Evolutionary conservation across 2,797 vertebrate species (phyloP).

Genomic region (Tragopan temminckii): DNA sequence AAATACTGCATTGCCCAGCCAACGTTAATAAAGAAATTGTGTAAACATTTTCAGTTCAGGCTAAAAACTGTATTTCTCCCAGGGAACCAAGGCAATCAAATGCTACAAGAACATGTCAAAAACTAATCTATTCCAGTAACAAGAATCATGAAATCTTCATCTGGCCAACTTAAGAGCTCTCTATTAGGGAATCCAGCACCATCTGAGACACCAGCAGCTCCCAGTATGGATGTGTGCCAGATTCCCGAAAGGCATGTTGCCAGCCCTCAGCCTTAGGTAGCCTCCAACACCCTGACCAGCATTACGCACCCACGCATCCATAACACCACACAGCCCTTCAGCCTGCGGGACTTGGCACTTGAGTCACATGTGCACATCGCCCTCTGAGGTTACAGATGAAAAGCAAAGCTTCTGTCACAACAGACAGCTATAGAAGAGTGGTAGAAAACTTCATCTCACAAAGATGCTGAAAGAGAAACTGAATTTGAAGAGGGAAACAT

Average conservation of each 20-base stretch:
- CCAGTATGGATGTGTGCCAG: not conserved
- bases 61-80: not conserved
- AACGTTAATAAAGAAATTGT: not conserved
- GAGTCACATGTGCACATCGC: fast-evolving
- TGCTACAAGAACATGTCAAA: not conserved
- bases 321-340: fast-evolving
- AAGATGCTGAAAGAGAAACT: not conserved
- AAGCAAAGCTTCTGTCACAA: not conserved
- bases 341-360: fast-evolving
- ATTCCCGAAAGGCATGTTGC: not conserved
- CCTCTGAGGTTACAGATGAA: not conserved
- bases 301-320: not conserved
- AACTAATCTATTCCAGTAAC: not conserved
- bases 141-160: not conserved
- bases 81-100: not conserved
- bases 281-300: not conserved
- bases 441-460: not conserved
- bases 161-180: not conserved
- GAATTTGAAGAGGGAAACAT: not conserved
- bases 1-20: not conserved
- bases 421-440: not conserved
- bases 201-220: not conserved
- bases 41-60: not conserved
- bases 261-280: not conserved
- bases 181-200: not conserved